Evolutionary conservation across 2,797 vertebrate species (phyloP).

Genomic region (Crax fasciolata): DNA sequence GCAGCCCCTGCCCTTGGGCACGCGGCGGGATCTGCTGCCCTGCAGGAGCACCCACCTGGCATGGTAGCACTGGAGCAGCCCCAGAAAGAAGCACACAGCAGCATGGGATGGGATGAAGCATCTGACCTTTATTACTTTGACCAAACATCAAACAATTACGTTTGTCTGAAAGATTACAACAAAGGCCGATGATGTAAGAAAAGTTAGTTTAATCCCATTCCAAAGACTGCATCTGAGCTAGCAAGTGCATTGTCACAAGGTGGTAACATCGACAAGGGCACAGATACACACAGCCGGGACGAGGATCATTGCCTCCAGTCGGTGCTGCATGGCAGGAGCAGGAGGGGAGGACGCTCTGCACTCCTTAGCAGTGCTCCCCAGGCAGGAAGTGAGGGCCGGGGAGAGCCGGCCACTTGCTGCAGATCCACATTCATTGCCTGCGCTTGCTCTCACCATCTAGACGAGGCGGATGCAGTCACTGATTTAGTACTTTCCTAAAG

Average conservation of each 20-base stretch:
- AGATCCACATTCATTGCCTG: background rate
- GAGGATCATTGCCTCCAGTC: background rate
- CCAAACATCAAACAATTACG: constrained; percentile 45
- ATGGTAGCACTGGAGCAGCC: background rate
- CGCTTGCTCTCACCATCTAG: background rate
- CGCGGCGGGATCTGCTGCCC: background rate
- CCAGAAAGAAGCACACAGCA: background rate
- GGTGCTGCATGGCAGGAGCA: background rate
- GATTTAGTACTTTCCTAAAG: background rate
- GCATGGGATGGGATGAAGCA: accelerated
- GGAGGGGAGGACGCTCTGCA: background rate
- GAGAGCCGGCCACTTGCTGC: background rate
- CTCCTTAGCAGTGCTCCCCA: background rate
- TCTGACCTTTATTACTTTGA: constrained; percentile 67
- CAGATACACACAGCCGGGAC: background rate
- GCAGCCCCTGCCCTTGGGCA: accelerated
- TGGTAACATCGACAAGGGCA: background rate
- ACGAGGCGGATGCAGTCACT: background rate
- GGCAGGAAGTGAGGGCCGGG: accelerated
- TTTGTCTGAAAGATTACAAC: background rate
- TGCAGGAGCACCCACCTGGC: background rate
- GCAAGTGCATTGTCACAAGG: background rate
- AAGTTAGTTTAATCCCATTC: background rate
- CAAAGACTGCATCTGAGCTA: constrained; percentile 28
- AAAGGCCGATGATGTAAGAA: background rate